Percentiles rank a stretch among this genome's conserved stretches.
Evolutionary conservation across 2,888 invertebrate species (phyloP).

Genomic region (Beris chalybata): DNA sequence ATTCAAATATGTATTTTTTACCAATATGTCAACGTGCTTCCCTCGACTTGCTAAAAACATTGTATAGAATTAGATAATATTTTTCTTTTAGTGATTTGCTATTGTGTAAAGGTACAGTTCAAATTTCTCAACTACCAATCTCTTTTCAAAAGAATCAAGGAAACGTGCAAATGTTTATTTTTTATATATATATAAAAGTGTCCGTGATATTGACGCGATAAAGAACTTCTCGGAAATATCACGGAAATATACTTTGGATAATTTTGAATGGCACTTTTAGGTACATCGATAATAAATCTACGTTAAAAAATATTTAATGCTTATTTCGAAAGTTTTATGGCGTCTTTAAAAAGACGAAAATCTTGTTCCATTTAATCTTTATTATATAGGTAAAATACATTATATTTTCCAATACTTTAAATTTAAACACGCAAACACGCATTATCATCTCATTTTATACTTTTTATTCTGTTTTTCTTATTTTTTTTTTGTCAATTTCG

Average conservation of each 20-base stretch:
- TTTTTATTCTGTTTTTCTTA: neutral
- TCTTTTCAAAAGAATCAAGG: no score
- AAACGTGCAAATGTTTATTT: no score
- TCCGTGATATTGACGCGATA: no score
- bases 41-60: no score
- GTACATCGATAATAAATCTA: constrained; percentile 28
- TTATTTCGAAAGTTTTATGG: neutral
- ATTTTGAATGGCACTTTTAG: constrained; percentile 32
- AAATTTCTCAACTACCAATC: no score
- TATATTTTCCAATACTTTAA: neutral
- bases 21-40: no score
- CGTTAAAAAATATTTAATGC: constrained; percentile 20
- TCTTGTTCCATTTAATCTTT: constrained; percentile 7
- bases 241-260: constrained; percentile 24
- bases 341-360: constrained; percentile 22
- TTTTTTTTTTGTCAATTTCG: constrained; percentile 14
- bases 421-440: constrained; percentile 7
- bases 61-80: no score
- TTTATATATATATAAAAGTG: no score
- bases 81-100: no score
- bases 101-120: no score
- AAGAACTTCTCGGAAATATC: no score
- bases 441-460: constrained; percentile 13
- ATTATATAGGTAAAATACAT: neutral
- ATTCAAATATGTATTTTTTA: no score